Conservation (phyloP, 2,888 invertebrate genomes). For the Terebella lapidaria region DNA sequence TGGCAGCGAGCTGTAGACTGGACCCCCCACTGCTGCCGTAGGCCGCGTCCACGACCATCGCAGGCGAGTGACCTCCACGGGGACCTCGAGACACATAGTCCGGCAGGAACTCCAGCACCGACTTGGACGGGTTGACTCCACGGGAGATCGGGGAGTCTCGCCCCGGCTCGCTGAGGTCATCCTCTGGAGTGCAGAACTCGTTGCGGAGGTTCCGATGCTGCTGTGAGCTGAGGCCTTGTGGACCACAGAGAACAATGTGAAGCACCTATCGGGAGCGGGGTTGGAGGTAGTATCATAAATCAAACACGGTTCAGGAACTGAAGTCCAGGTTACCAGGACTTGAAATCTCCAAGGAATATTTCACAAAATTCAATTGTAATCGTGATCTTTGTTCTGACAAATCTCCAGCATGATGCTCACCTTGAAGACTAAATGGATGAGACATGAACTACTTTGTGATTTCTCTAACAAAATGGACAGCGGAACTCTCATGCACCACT, state of each 20-base stretch:
- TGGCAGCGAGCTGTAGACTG: constrained; percentile 58
- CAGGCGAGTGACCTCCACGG: not conserved
- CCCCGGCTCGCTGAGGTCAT: not conserved
- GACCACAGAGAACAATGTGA: not conserved
- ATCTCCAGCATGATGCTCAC: too few species aligned
- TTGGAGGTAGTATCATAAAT: too few species aligned
- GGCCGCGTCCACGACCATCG: not conserved
- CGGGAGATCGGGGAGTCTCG: not conserved
- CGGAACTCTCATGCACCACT: constrained; percentile 83
- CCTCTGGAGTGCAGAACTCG: not conserved
- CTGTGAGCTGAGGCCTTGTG: not conserved
- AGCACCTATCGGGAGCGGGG: too few species aligned
- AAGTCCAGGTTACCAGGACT: too few species aligned
- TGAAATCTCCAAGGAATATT: too few species aligned
- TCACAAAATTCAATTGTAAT: too few species aligned
- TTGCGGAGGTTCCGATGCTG: not conserved
- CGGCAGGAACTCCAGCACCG: not conserved
- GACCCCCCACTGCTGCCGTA: constrained; percentile 14
- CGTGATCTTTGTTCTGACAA: too few species aligned
- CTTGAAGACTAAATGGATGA: constrained; percentile 47
- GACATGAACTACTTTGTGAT: constrained; percentile 39
- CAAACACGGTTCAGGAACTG: too few species aligned
- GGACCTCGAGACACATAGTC: not conserved
- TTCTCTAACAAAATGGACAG: constrained; percentile 58
- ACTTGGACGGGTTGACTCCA: not conserved